Percentiles rank a stretch among this genome's conserved stretches.
Evolutionary conservation across 1,140 invertebrate species (phyloP).

Genomic region (Marisa cornuarietis): DNA sequence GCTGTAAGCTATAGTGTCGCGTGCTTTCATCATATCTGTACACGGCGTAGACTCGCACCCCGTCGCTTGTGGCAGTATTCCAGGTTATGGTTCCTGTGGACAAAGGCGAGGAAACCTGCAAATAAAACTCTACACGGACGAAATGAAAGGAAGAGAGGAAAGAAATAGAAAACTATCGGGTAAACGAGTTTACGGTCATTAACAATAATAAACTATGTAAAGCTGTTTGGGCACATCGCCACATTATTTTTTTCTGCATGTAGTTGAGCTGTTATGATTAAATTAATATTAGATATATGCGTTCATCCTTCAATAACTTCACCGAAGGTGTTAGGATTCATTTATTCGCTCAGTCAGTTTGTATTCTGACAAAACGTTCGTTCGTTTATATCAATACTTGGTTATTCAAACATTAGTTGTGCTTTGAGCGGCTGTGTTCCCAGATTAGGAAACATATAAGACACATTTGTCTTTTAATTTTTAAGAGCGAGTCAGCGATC

Average conservation of each 20-base stretch:
- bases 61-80: background rate
- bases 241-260: too few species aligned
- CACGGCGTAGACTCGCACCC: slow-evolving; percentile 5
- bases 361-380: too few species aligned
- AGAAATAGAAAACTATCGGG: background rate
- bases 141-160: background rate
- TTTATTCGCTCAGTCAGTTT: too few species aligned
- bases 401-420: too few species aligned
- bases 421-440: too few species aligned
- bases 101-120: background rate
- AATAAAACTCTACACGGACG: background rate
- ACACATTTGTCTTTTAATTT: too few species aligned
- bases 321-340: too few species aligned
- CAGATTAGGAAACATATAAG: too few species aligned
- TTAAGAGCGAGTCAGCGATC: too few species aligned
- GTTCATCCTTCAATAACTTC: background rate
- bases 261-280: too few species aligned
- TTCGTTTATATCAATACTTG: too few species aligned
- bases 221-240: too few species aligned
- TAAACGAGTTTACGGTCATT: background rate
- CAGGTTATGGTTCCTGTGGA: background rate
- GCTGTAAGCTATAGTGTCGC: background rate
- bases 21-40: background rate
- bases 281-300: background rate
- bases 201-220: background rate